A percentile compares a stretch with the other conserved stretches of the same genome.
Evolutionary conservation across 2,797 vertebrate genomes (phyloP).

Genomic region (Scyliorhinus canicula): DNA sequence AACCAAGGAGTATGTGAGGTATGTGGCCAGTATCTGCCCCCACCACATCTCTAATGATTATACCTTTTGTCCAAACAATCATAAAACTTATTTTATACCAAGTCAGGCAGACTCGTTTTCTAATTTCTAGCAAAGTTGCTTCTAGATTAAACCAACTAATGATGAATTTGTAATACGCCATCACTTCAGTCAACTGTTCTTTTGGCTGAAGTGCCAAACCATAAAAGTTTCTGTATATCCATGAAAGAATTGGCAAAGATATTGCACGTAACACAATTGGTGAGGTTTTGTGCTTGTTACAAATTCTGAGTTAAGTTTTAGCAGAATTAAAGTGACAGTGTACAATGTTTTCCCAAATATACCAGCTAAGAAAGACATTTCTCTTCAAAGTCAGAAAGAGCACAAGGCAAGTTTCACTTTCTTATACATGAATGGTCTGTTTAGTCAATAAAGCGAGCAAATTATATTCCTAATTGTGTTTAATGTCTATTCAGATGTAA

Average conservation of each 20-base stretch:
- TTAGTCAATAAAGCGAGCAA: not conserved
- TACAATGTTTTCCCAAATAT: not conserved
- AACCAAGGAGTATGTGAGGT: slow-evolving; percentile 98
- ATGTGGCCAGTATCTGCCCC: slow-evolving; percentile 44
- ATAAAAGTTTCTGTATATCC: not conserved
- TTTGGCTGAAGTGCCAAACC: not conserved
- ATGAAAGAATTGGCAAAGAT: not conserved
- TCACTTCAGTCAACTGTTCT: not conserved
- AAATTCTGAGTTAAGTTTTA: not conserved
- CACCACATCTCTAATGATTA: not conserved
- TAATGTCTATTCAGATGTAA: not conserved
- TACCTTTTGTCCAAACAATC: not conserved
- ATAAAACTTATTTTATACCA: not conserved
- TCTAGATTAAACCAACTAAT: not conserved
- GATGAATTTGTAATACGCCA: not conserved
- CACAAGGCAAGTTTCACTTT: not conserved
- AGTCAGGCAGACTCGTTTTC: not conserved
- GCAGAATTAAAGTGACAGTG: not conserved
- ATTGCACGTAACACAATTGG: not conserved
- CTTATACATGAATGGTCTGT: not conserved
- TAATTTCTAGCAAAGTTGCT: not conserved
- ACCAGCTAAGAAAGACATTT: not conserved
- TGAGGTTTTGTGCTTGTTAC: not conserved
- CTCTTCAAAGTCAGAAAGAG: not conserved
- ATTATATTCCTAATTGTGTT: not conserved